Conservation (phyloP, 1,140 invertebrate species). For the Orius laevigatus region DNA sequence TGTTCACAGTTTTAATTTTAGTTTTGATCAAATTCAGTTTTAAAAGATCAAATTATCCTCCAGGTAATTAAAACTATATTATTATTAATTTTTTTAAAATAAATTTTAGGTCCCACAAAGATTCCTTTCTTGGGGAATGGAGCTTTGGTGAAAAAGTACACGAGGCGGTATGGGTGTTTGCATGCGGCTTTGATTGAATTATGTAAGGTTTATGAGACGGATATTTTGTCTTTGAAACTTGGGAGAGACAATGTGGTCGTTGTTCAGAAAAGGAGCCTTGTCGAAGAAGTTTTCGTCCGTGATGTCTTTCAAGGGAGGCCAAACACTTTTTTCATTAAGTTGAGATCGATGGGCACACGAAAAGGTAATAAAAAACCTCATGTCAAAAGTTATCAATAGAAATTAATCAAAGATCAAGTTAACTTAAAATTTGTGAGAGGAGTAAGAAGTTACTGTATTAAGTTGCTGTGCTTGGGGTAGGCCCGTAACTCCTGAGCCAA, state of each 20-base stretch:
- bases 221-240: constrained; percentile 46
- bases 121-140: constrained; percentile 49
- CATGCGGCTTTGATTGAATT: constrained; percentile 41
- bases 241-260: constrained; percentile 42
- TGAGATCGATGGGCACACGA: constrained; percentile 48
- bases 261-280: constrained; percentile 37
- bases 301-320: constrained; percentile 56
- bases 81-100: constrained; percentile 1
- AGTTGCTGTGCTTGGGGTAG: no score
- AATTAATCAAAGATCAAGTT: constrained; percentile 3
- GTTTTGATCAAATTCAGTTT: no score
- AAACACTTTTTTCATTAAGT: constrained; percentile 48
- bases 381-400: constrained; percentile 9
- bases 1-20: no score
- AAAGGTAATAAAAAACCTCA: constrained; percentile 33
- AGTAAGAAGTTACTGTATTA: no score
- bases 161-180: constrained; percentile 36
- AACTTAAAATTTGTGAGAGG: no score
- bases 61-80: constrained; percentile 8
- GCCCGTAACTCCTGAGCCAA: no score
- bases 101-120: constrained; percentile 43
- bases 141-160: constrained; percentile 33
- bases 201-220: constrained; percentile 38
- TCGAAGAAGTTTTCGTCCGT: constrained; percentile 39
- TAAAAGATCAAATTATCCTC: not conserved